A percentile compares a stretch with the other conserved stretches of the same genome.
These are phyloP conservation scores for Chironomus striatipennis DNA, from an alignment of 1,140 invertebrate species.

Conservation along the genomic window DNA sequence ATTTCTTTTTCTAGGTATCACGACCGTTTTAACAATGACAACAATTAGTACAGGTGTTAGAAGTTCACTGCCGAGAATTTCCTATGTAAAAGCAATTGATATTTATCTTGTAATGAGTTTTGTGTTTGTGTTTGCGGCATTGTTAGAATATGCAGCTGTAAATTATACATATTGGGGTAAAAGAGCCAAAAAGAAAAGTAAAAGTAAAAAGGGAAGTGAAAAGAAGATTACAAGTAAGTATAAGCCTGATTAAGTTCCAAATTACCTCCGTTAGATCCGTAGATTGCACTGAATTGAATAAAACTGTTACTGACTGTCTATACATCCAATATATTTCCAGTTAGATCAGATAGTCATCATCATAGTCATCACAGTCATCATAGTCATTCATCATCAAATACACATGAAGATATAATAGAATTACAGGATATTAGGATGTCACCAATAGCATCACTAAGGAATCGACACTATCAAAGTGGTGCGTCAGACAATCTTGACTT, in stretches of 20 bases:
- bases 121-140: slow-evolving; percentile 94
- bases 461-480: slow-evolving; percentile 46
- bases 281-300: too few species aligned
- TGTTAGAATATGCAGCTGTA: slow-evolving; percentile 94
- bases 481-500: slow-evolving; percentile 45
- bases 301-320: too few species aligned
- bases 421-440: slow-evolving; percentile 73
- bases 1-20: slow-evolving; percentile 59
- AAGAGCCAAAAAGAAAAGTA: slow-evolving; percentile 79
- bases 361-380: slow-evolving; percentile 32
- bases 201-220: slow-evolving; percentile 57
- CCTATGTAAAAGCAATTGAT: slow-evolving; percentile 97
- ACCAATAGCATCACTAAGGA: slow-evolving; percentile 71
- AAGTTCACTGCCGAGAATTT: slow-evolving; percentile 90
- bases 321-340: slow-evolving; percentile 20
- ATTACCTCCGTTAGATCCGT: too few species aligned
- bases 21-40: slow-evolving; percentile 96
- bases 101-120: slow-evolving; percentile 99
- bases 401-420: slow-evolving; percentile 64
- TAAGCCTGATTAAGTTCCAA: too few species aligned
- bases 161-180: slow-evolving; percentile 99
- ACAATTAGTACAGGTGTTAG: slow-evolving; percentile 97
- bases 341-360: slow-evolving; percentile 27
- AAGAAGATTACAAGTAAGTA: slow-evolving; percentile 41
- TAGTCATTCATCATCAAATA: slow-evolving; percentile 36